Conservation (phyloP, 2,888 invertebrate species). For the Margaritifera margaritifera region DNA sequence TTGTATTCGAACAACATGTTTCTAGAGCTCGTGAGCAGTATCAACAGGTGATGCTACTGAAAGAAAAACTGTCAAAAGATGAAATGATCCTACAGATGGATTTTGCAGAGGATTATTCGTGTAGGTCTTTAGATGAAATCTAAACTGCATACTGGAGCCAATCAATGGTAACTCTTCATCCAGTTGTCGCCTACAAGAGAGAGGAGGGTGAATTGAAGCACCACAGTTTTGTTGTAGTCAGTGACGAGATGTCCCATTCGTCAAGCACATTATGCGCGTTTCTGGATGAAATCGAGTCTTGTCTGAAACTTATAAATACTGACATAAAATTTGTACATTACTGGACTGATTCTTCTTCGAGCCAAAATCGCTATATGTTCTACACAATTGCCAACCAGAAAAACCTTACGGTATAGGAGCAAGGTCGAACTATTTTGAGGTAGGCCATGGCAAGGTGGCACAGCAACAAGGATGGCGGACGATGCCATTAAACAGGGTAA, state of each 20-base stretch:
- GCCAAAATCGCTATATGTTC: constrained; percentile 39
- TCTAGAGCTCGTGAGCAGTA: constrained; percentile 16
- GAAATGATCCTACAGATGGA: constrained; percentile 37
- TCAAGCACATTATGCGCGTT: constrained; percentile 32
- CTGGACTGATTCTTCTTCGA: constrained; percentile 37
- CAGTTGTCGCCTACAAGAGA: constrained; percentile 23
- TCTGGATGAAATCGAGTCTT: constrained; percentile 24
- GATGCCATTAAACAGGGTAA: constrained; percentile 1
- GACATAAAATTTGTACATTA: constrained; percentile 22
- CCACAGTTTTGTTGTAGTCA: constrained; percentile 28
- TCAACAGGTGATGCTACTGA: constrained; percentile 7
- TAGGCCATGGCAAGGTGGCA: constrained; percentile 5
- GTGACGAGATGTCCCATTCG: constrained; percentile 34
- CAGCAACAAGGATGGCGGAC: constrained; percentile 4
- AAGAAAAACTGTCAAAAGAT: constrained; percentile 19
- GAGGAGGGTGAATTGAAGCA: constrained; percentile 13
- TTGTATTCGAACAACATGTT: constrained; percentile 20
- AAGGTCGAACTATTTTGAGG: constrained; percentile 12
- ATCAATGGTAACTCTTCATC: constrained; percentile 28
- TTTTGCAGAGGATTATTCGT: constrained; percentile 37
- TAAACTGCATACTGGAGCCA: constrained; percentile 34
- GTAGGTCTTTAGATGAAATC: constrained; percentile 26
- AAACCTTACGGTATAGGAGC: constrained; percentile 5
- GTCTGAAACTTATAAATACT: constrained; percentile 11
- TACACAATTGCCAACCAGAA: constrained; percentile 19